phyloP scores from a whole-genome alignment of 2,797 vertebrate genomes.

The Eleutherodactylus coqui region DNA sequence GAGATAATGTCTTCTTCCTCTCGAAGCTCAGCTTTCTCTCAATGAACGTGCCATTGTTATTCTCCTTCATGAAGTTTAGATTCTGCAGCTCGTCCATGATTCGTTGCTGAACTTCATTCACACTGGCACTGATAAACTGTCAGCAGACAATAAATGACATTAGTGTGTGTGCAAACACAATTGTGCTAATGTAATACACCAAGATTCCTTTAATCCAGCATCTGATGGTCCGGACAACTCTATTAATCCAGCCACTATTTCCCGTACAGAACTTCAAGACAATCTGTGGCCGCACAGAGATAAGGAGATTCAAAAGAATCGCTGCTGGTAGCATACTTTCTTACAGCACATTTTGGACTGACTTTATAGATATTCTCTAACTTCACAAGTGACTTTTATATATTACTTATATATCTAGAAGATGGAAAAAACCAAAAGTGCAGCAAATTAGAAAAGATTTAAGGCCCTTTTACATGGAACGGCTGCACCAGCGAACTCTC shows the following conservation, averaged over 20 bases:
- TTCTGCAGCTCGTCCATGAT: slow-evolving; percentile 90
- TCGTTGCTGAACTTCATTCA: slow-evolving; percentile 86
- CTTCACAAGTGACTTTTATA: no score
- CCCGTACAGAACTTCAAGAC: background rate
- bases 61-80: slow-evolving; percentile 90
- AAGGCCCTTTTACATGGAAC: no score
- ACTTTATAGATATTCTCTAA: background rate
- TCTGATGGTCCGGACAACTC: background rate
- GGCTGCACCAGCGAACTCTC: no score
- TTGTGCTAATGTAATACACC: background rate
- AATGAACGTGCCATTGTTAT: slow-evolving; percentile 81
- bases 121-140: slow-evolving; percentile 83
- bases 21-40: slow-evolving; percentile 96
- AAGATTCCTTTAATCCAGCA: background rate
- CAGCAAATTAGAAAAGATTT: no score
- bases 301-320: background rate
- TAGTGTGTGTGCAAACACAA: background rate
- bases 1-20: slow-evolving; percentile 77
- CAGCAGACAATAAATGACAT: slow-evolving; percentile 41
- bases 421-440: no score
- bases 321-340: background rate
- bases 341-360: no score
- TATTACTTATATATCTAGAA: no score
- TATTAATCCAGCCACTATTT: background rate
- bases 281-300: background rate